Conservation (phyloP, 2,888 invertebrate species). For the Agonopterix arenella region DNA sequence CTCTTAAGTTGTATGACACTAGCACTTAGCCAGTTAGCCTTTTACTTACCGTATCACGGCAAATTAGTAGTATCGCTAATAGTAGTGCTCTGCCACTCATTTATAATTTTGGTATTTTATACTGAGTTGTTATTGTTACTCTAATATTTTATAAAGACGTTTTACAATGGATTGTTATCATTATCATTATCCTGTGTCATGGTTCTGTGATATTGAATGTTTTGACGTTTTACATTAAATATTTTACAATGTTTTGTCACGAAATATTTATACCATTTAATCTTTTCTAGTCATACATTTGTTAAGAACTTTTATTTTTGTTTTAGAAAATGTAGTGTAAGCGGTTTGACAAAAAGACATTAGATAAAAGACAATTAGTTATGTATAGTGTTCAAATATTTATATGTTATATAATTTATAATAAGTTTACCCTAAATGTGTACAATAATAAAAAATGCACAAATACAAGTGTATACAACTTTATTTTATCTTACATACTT, state of each 20-base stretch:
- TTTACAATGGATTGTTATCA: neutral
- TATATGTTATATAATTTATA: constrained; percentile 15
- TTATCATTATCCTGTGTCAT: neutral
- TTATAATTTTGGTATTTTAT: too few relatives aligned
- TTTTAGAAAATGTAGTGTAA: neutral
- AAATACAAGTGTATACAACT: constrained; percentile 68
- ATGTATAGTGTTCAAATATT: constrained; percentile 10
- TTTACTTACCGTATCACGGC: too few relatives aligned
- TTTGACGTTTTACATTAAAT: neutral
- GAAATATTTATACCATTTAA: neutral
- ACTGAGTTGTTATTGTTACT: neutral
- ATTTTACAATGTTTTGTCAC: too few relatives aligned
- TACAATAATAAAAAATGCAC: constrained; percentile 19
- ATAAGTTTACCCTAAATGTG: constrained; percentile 1
- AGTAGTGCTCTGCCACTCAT: too few relatives aligned
- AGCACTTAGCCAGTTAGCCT: too few relatives aligned
- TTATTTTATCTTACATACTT: constrained; percentile 62
- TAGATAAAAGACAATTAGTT: constrained; percentile 33
- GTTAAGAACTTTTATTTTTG: neutral
- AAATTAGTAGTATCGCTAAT: too few relatives aligned
- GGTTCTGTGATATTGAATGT: constrained; percentile 1
- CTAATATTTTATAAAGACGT: neutral
- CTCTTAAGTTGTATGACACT: too few relatives aligned
- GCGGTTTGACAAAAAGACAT: constrained; percentile 22
- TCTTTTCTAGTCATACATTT: constrained; percentile 15